Percentiles rank a stretch among this genome's conserved stretches.
Evolutionary conservation across 2,888 invertebrate genomes (phyloP).

Genomic region (Margaritifera margaritifera): DNA sequence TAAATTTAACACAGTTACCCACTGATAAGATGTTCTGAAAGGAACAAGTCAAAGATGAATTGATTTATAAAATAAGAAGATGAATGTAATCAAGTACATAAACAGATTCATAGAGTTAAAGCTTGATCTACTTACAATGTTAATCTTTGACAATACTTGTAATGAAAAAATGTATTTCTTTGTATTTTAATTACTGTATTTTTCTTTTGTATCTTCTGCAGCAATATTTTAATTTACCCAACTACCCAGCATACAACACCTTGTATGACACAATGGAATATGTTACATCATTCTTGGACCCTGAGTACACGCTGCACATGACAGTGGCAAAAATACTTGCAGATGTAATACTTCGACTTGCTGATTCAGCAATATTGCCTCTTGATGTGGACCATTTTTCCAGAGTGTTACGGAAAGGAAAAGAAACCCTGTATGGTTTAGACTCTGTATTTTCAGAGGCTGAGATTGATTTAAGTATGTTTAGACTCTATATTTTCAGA

Average conservation of each 20-base stretch:
- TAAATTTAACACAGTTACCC: too few relatives aligned
- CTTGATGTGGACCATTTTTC: conserved; percentile 49
- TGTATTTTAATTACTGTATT: not conserved
- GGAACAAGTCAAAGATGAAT: too few relatives aligned
- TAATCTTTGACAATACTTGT: not conserved
- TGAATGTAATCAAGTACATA: not conserved
- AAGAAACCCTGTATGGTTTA: conserved; percentile 24
- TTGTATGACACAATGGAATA: conserved; percentile 71
- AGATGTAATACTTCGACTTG: conserved; percentile 59
- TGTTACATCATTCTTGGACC: conserved; percentile 68
- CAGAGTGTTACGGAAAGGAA: conserved; percentile 43
- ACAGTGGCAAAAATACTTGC: conserved; percentile 55
- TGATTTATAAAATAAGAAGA: too few relatives aligned
- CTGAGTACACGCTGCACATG: conserved; percentile 62
- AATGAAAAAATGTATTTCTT: not conserved
- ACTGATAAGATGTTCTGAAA: too few relatives aligned
- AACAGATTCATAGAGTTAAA: not conserved
- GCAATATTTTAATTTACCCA: conserved; percentile 51
- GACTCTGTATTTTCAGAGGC: conserved; percentile 23
- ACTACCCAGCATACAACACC: conserved; percentile 71
- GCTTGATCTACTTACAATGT: not conserved
- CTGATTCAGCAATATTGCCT: conserved; percentile 62
- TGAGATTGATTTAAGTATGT: conserved; percentile 35
- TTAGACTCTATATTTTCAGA: too few relatives aligned
- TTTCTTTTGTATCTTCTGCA: conserved; percentile 23